These are phyloP conservation scores for Hafferia zeledoni DNA, from an alignment of 2,797 vertebrate genomes.

Conservation along the genomic window DNA sequence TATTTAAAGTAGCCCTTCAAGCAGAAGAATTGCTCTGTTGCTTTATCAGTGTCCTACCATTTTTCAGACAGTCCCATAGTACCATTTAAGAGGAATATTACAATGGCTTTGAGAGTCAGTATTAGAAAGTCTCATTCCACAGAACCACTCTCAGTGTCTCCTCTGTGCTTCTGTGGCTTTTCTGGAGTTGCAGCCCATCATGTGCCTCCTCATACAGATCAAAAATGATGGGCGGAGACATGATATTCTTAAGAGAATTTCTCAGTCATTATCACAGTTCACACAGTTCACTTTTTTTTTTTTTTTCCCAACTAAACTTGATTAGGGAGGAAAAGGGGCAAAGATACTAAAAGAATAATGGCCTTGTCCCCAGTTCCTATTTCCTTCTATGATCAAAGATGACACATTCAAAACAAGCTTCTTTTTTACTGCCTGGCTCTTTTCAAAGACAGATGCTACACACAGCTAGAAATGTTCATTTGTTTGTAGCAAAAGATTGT, in stretches of 20 bases:
- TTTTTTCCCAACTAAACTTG: background rate
- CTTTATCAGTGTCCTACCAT: background rate
- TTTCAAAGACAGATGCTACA: background rate
- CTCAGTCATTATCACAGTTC: background rate
- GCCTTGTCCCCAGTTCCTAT: background rate
- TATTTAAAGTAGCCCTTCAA: background rate
- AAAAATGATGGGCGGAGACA: accelerated
- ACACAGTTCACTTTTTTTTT: background rate
- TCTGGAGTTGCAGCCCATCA: background rate
- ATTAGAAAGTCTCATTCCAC: background rate
- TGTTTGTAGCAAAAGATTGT: background rate
- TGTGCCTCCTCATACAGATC: background rate
- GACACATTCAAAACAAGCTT: background rate
- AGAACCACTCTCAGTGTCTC: background rate
- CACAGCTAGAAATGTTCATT: background rate
- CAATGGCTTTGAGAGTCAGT: background rate
- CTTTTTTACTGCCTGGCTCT: background rate
- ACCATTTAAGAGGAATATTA: background rate
- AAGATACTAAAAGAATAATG: background rate
- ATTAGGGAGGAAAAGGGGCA: background rate
- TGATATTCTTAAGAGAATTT: background rate
- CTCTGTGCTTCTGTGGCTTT: background rate
- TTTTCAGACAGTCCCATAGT: background rate
- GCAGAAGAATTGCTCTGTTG: background rate
- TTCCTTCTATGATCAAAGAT: background rate